Evolutionary conservation across 2,888 invertebrate genomes (phyloP).

Genomic region (Trachelus stipa): DNA sequence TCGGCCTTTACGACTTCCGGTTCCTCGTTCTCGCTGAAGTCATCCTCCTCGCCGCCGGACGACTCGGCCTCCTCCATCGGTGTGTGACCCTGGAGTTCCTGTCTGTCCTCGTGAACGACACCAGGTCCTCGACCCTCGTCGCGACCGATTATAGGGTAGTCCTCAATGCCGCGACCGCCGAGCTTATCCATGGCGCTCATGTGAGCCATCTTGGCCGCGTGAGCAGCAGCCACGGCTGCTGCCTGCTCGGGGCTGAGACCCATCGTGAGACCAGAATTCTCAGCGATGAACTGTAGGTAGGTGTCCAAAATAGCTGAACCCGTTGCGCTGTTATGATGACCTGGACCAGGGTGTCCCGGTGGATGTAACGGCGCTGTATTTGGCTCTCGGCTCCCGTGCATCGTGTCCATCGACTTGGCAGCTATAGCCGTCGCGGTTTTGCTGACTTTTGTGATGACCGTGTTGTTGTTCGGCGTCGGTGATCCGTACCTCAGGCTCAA

Average conservation of each 20-base stretch:
- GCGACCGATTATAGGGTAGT: slow-evolving; percentile 60
- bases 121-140: slow-evolving; percentile 56
- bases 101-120: slow-evolving; percentile 56
- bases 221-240: slow-evolving; percentile 74
- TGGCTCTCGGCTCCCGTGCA: slow-evolving; percentile 74
- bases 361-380: slow-evolving; percentile 73
- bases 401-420: slow-evolving; percentile 76
- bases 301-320: slow-evolving; percentile 87
- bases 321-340: slow-evolving; percentile 68
- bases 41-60: slow-evolving; percentile 60
- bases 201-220: slow-evolving; percentile 83
- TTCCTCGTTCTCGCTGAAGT: slow-evolving; percentile 62
- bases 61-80: slow-evolving; percentile 54
- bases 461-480: slow-evolving; percentile 72
- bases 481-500: slow-evolving; percentile 73
- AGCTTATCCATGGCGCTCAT: slow-evolving; percentile 74
- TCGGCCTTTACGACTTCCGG: slow-evolving; percentile 59
- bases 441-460: slow-evolving; percentile 62
- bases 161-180: slow-evolving; percentile 50
- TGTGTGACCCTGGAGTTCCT: slow-evolving; percentile 43
- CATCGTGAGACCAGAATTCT: slow-evolving; percentile 80
- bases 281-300: slow-evolving; percentile 88
- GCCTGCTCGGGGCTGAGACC: slow-evolving; percentile 76
- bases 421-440: slow-evolving; percentile 73
- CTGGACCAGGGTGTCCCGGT: slow-evolving; percentile 38